Evolutionary conservation across 1,140 invertebrate species (phyloP), one percentile per base, ranked within the genome.

Genomic region (Hylaeus anthracinus): DNA sequence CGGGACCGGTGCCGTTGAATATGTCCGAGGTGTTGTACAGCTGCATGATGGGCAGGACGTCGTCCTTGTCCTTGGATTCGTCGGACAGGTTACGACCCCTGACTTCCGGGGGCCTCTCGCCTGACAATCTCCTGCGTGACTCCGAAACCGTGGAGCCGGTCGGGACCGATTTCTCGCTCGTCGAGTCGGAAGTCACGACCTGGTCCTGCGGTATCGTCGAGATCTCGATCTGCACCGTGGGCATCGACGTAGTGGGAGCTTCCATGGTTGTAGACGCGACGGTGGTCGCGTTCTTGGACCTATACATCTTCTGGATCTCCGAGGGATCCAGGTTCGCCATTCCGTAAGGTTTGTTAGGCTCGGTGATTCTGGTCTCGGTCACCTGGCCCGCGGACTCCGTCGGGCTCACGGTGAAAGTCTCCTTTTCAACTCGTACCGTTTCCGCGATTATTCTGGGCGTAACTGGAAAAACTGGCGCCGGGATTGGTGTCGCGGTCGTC

Each of bases 31-130:
- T 92, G 72, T 93, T 93, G 84, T 93, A 93, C 48, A 93, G 83
- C 58, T 93, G 89, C 92, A 93, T 93, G 72, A 93, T 93, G 8
- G 92, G 92, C 48, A 93, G 70, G 26, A 93, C 89, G 70, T 93
- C 91, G 79, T 93, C 92, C 72, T 93, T 92, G 70, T 92, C 90
- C 80, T 91, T 91, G 45, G 84, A 87, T 55, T 92, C 89, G 82
- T 92, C 91, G 1, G 90, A 91, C 10, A 93, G 79, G 76, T 91
- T 93, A 6, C 91, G 79, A 6, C 83, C 89, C 56, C 89, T 86
- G n/a, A 91, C 92, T 84, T 93, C 92, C 60, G 90, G 90, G 43
- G 91, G 92, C 48, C 91, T 85, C 37, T 90, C 87, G 2, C 76
- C 67, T 10, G 78, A 26, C 3, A 63, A 26, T 26, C 26, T 26